phyloP scores from a whole-genome alignment of 2,797 vertebrate genomes.

The Myripristis murdjan region DNA sequence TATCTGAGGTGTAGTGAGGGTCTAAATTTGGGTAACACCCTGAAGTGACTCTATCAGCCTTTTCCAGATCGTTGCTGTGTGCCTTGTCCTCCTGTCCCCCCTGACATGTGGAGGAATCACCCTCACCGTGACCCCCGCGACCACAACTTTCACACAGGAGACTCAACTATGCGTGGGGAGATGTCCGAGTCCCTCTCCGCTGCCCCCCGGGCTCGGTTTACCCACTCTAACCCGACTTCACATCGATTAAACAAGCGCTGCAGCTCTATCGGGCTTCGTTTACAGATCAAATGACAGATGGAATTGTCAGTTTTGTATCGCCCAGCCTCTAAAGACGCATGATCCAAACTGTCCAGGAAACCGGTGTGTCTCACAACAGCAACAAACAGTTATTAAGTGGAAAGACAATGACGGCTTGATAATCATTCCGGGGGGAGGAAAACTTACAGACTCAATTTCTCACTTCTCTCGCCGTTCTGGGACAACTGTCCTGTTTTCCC shows the following conservation, averaged over 20 bases:
- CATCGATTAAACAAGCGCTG: too few species aligned
- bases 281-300: too few species aligned
- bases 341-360: too few species aligned
- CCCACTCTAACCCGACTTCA: too few species aligned
- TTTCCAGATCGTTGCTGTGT: constrained; percentile 75
- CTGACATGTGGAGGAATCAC: constrained; percentile 35
- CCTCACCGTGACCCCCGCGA: constrained; percentile 40
- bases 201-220: too few species aligned
- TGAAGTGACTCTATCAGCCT: constrained; percentile 82
- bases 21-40: constrained; percentile 84
- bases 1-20: constrained; percentile 86
- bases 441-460: background rate
- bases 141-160: constrained; percentile 9
- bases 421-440: background rate
- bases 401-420: background rate
- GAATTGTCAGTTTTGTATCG: too few species aligned
- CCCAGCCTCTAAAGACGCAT: too few species aligned
- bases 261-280: too few species aligned
- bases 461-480: constrained; percentile 4
- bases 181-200: too few species aligned
- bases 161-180: too few species aligned
- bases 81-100: constrained; percentile 71
- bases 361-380: too few species aligned
- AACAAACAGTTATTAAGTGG: too few species aligned
- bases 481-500: constrained; percentile 81